Evolutionary conservation across 2,888 invertebrate genomes (phyloP).

Genomic region (Pachycephus smyrnensis): DNA sequence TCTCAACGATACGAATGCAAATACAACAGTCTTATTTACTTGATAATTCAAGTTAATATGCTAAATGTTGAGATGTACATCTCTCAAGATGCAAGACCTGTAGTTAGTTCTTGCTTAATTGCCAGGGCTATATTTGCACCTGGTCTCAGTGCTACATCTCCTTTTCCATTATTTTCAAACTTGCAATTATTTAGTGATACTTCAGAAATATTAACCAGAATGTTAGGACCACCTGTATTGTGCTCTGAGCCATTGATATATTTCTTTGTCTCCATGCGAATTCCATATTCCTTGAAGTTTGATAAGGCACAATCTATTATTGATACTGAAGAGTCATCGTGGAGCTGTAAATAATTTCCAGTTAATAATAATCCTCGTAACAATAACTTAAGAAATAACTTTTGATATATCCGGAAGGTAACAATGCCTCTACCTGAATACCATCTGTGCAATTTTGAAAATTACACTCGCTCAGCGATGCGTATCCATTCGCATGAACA

Average conservation of each 20-base stretch:
- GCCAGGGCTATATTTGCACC: conserved; percentile 31
- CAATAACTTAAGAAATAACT: no score
- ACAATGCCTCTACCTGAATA: conserved; percentile 47
- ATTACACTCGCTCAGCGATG: conserved; percentile 58
- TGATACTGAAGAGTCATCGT: conserved; percentile 64
- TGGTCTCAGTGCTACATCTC: conserved; percentile 51
- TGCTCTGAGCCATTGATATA: conserved; percentile 41
- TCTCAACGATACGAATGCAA: no score
- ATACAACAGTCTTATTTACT: no score
- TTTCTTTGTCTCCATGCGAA: conserved; percentile 68
- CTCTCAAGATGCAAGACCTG: neutral
- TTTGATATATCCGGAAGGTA: neutral
- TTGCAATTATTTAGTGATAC: conserved; percentile 50
- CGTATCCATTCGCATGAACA: conserved; percentile 53
- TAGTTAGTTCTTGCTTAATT: conserved; percentile 40
- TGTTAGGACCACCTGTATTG: conserved; percentile 47
- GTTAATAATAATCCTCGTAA: neutral
- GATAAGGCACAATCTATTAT: conserved; percentile 62
- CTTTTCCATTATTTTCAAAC: conserved; percentile 54
- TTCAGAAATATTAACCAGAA: conserved; percentile 47
- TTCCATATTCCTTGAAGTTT: conserved; percentile 68
- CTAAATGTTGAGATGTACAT: no score
- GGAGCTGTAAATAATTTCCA: conserved; percentile 58
- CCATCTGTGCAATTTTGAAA: conserved; percentile 62
- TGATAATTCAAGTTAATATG: no score